A percentile compares a stretch with the other conserved stretches of the same genome.
phyloP scores from a whole-genome alignment of 2,888 invertebrate genomes.

The Oscheius sp. region DNA sequence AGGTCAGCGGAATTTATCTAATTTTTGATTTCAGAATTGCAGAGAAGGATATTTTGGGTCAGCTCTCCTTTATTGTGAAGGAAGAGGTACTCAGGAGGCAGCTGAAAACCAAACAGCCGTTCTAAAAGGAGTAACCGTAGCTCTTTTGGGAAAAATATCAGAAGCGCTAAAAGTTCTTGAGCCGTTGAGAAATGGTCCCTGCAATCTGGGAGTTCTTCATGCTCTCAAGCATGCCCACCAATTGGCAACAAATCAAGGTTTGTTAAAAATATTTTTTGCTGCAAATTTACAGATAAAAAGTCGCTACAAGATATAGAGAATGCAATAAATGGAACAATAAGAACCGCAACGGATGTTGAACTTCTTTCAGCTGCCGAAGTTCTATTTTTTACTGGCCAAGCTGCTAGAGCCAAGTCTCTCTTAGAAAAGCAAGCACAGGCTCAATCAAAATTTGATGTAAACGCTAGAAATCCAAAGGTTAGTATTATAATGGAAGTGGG shows the following conservation, averaged over 20 bases:
- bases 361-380: slow-evolving; percentile 25
- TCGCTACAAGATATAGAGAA: slow-evolving; percentile 45
- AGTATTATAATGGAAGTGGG: not conserved
- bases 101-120: slow-evolving; percentile 32
- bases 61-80: slow-evolving; percentile 39
- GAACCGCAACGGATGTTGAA: slow-evolving; percentile 26
- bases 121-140: slow-evolving; percentile 40
- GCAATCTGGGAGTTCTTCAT: slow-evolving; percentile 38
- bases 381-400: slow-evolving; percentile 15
- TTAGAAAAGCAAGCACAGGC: slow-evolving; percentile 23
- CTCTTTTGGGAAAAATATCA: slow-evolving; percentile 50
- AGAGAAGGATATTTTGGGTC: slow-evolving; percentile 53
- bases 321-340: slow-evolving; percentile 28
- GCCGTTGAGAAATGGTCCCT: slow-evolving; percentile 33
- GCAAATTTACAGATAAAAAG: slow-evolving; percentile 35
- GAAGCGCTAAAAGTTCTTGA: slow-evolving; percentile 61
- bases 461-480: slow-evolving; percentile 36
- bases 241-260: slow-evolving; percentile 44
- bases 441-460: slow-evolving; percentile 15
- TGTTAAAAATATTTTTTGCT: not conserved
- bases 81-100: slow-evolving; percentile 19
- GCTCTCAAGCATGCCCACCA: slow-evolving; percentile 46
- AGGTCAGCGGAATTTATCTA: not conserved
- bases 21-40: slow-evolving; percentile 1
- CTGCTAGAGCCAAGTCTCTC: slow-evolving; percentile 5